Conservation (phyloP, 2,113 vertebrate species). For the Labrus mixtus region DNA sequence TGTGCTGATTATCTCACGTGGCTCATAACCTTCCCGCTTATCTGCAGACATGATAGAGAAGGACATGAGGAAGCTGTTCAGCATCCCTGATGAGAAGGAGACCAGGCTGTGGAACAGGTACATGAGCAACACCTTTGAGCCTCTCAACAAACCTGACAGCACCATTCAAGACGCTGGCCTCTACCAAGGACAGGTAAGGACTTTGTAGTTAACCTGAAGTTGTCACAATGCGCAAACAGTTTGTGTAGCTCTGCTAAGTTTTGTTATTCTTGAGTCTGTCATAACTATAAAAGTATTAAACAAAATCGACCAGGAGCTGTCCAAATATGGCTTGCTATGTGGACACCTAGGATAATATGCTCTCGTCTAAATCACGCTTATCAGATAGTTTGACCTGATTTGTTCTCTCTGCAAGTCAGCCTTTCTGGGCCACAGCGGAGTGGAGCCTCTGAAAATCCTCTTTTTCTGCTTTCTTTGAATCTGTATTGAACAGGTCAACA, state of each 20-base stretch:
- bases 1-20: not conserved
- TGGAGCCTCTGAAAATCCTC: not conserved
- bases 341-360: not conserved
- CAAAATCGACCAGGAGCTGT: not conserved
- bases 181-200: constrained; percentile 97
- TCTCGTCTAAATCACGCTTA: not conserved
- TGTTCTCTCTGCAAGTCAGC: constrained; percentile 1
- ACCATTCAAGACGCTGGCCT: constrained; percentile 98
- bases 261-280: not conserved
- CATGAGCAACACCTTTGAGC: constrained; percentile 99
- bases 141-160: constrained; percentile 97
- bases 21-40: not conserved
- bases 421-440: not conserved
- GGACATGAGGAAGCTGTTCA: constrained; percentile 98
- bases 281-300: not conserved
- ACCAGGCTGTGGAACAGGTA: constrained; percentile 99
- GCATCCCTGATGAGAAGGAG: constrained; percentile 95
- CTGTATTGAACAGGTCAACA: not conserved
- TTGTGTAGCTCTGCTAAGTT: not conserved
- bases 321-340: constrained; percentile 14
- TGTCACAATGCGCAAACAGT: not conserved
- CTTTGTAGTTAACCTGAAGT: not conserved
- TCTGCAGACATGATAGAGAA: constrained; percentile 94
- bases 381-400: not conserved
- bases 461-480: not conserved